Evolutionary conservation across 2,113 vertebrate genomes (phyloP), one percentile per base, ranked within the genome.

Genomic region (Tachysurus fulvidraco): DNA sequence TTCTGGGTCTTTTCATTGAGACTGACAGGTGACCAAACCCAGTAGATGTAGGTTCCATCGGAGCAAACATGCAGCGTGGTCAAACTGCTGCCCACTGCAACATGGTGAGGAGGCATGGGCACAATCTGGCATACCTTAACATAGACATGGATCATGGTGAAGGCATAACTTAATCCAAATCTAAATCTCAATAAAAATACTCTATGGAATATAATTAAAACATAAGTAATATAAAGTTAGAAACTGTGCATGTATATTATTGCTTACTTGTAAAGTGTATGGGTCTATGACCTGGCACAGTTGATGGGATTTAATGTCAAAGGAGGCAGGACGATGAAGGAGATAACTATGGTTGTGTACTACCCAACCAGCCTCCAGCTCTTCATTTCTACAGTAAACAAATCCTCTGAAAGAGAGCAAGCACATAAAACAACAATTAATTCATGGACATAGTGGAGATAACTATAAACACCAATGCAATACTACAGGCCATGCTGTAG

Each of bases 1-100:
- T 99, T 99, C 19, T 98, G 97, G 5, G 98, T 99, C 93, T 99
- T 99, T 92, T 99, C 98, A 25, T 99, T 99, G 91, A 99, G 96
- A 91, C 98, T 97, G 85, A 97, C 97, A 83, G 98, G 98, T 87
- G 98, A 99, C 98, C 98, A 99, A 91, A 99, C 96, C 98, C 98
- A 99, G 91, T 99, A 99, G 93, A 99, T 95, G 88, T 97, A 98
- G 36, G 97, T 97, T 41, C 98, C 98, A 67, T 99, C 98, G 59
- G 98, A 99, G 93, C 97, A 99, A 84, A 99, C 96, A 91, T 99
- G 98, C 83, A 99, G 96, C 0, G 98, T 98, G 88, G 97, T 99
- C 96, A 99, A 96, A 85, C 96, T 98, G 91, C 97, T 97, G 94
- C 98, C 98, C 86, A 98, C 94, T 0, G 97, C 97, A 91, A 99